These are phyloP conservation scores for Micromussa lordhowensis DNA, from an alignment of 92 coral and sea anemone species.

Conservation along the genomic window DNA sequence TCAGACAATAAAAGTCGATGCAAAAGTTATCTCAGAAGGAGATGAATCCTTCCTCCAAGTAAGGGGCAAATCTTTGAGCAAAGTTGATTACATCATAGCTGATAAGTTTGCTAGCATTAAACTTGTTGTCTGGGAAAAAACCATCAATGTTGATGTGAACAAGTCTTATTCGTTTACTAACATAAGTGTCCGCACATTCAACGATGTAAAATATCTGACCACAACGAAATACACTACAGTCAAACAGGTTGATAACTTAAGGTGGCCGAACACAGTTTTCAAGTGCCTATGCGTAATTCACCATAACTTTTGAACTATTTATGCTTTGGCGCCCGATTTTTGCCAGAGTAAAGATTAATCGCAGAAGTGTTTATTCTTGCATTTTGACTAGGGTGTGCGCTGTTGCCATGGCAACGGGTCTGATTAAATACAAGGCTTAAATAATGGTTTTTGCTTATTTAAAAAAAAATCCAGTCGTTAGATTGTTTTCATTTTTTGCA, in stretches of 20 bases:
- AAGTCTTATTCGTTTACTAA: constrained; percentile 8
- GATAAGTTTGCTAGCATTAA: constrained; percentile 17
- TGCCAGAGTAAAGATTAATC: no score
- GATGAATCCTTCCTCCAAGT: constrained; percentile 15
- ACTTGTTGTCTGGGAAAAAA: constrained; percentile 42
- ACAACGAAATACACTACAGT: constrained; percentile 33
- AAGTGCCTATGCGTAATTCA: no score
- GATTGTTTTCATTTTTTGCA: no score
- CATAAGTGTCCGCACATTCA: constrained; percentile 27
- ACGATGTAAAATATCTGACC: constrained; percentile 37
- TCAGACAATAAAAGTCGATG: constrained; percentile 16
- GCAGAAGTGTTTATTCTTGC: no score
- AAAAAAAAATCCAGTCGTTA: no score
- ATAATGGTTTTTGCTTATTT: no score
- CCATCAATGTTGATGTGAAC: constrained; percentile 4
- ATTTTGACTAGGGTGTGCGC: no score
- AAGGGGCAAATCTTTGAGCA: constrained; percentile 33
- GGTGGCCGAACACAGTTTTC: no score
- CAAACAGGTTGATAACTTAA: constrained; percentile 32
- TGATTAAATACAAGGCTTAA: no score
- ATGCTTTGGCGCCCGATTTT: no score
- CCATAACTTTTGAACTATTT: no score
- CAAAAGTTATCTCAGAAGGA: constrained; percentile 24
- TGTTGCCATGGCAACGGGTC: no score
- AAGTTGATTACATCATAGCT: constrained; percentile 23